Evolutionary conservation across 2,113 vertebrate species (phyloP).

Genomic region (Cottus gobio): DNA sequence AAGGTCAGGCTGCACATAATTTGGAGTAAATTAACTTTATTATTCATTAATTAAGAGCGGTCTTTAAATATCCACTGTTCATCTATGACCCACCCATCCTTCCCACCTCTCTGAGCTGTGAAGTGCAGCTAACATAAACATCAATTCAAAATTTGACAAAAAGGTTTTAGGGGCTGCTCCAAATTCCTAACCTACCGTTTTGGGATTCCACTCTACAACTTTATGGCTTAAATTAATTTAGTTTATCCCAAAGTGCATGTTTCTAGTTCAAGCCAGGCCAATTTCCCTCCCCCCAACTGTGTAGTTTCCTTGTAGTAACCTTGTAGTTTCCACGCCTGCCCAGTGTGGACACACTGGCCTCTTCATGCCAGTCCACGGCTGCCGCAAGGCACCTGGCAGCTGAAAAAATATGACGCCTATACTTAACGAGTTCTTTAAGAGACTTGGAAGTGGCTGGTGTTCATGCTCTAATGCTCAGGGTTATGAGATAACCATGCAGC

Average conservation of each 20-base stretch:
- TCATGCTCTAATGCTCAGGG: conserved; percentile 46
- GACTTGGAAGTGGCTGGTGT: conserved; percentile 64
- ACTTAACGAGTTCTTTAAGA: conserved; percentile 75
- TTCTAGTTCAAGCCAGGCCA: background rate
- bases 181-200: background rate
- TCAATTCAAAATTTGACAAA: background rate
- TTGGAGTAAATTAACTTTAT: background rate
- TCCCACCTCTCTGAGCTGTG: background rate
- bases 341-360: conserved; percentile 51
- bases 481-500: conserved; percentile 60
- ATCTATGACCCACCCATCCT: background rate
- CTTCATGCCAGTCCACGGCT: conserved; percentile 39
- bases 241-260: background rate
- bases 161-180: background rate
- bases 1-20: background rate
- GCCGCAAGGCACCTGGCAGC: conserved; percentile 59
- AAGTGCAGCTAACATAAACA: background rate
- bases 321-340: conserved; percentile 46
- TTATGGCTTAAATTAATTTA: background rate
- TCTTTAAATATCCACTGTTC: background rate
- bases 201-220: background rate
- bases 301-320: conserved; percentile 49
- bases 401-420: conserved; percentile 71
- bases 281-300: conserved; percentile 10
- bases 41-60: conserved; percentile 5